Percentiles rank a stretch among this genome's conserved stretches.
Evolutionary conservation across 2,113 vertebrate genomes (phyloP).

Genomic region (Tachysurus fulvidraco): DNA sequence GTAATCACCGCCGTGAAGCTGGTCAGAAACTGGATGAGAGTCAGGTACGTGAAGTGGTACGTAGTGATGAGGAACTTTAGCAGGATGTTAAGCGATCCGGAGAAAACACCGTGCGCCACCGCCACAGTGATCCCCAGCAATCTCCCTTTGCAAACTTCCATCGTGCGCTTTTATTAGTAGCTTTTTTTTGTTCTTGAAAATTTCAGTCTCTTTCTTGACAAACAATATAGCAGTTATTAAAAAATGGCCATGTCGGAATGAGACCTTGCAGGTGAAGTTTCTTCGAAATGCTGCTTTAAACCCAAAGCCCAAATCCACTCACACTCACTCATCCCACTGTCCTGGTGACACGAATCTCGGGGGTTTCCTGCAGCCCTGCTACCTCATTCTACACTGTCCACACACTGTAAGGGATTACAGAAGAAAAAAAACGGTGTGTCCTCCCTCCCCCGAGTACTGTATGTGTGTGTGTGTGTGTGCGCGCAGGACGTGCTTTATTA

Average conservation of each 20-base stretch:
- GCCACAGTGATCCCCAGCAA: constrained; percentile 87
- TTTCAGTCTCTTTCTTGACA: neutral
- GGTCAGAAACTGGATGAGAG: constrained; percentile 91
- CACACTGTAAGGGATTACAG: neutral
- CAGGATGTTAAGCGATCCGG: constrained; percentile 91
- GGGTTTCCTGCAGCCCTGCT: constrained; percentile 40
- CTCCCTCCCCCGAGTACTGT: neutral
- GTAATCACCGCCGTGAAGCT: constrained; percentile 84
- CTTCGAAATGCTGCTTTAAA: constrained; percentile 29
- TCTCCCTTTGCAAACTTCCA: constrained; percentile 76
- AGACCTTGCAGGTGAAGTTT: neutral
- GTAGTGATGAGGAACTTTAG: constrained; percentile 91
- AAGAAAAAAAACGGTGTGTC: neutral
- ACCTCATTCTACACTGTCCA: constrained; percentile 1
- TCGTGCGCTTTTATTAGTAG: constrained; percentile 35
- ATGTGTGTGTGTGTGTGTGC: neutral
- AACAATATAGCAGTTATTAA: neutral
- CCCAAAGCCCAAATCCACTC: neutral
- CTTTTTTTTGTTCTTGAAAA: neutral
- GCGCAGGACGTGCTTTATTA: constrained; percentile 12
- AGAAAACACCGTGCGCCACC: constrained; percentile 91
- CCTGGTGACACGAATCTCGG: neutral
- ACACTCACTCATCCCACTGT: neutral
- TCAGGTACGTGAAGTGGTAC: constrained; percentile 87
- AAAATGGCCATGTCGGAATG: neutral